These are phyloP conservation scores for Euproctis similis DNA, from an alignment of 2,888 invertebrate species.

Conservation along the genomic window DNA sequence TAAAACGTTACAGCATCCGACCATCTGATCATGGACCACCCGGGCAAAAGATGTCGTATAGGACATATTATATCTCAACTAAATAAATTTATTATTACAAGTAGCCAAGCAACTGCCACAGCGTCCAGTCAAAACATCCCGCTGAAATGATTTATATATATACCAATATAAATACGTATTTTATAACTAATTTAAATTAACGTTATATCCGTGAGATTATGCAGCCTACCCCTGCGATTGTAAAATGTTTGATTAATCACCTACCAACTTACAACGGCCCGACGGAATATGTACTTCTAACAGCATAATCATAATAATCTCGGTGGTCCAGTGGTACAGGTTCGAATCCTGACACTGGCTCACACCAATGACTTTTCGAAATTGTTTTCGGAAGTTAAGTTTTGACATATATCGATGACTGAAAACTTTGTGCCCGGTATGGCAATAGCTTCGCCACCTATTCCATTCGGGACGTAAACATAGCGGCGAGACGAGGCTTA, in stretches of 20 bases:
- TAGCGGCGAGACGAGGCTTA: too few relatives aligned
- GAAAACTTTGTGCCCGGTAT: too few relatives aligned
- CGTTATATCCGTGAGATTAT: constrained; percentile 63
- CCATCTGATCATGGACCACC: constrained; percentile 51
- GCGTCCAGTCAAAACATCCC: constrained; percentile 68
- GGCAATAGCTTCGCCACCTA: too few relatives aligned
- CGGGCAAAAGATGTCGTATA: constrained; percentile 50
- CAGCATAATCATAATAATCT: too few relatives aligned
- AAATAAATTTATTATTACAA: constrained; percentile 75
- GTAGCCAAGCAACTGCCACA: constrained; percentile 45
- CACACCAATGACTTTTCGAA: too few relatives aligned
- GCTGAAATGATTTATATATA: constrained; percentile 66
- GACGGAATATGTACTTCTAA: too few relatives aligned
- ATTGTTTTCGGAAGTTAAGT: too few relatives aligned
- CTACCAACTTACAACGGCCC: constrained; percentile 14
- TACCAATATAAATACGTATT: constrained; percentile 63
- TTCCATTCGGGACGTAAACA: too few relatives aligned
- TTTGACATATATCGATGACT: too few relatives aligned
- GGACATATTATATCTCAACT: constrained; percentile 57
- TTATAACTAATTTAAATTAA: constrained; percentile 71
- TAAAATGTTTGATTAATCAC: constrained; percentile 48
- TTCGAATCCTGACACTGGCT: too few relatives aligned
- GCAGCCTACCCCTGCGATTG: constrained; percentile 46
- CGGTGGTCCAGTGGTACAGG: too few relatives aligned
- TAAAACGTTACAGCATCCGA: constrained; percentile 37